These are phyloP conservation scores for Enteromius thamalakanensis DNA, from an alignment of 2,797 vertebrate species.

Conservation along the genomic window DNA sequence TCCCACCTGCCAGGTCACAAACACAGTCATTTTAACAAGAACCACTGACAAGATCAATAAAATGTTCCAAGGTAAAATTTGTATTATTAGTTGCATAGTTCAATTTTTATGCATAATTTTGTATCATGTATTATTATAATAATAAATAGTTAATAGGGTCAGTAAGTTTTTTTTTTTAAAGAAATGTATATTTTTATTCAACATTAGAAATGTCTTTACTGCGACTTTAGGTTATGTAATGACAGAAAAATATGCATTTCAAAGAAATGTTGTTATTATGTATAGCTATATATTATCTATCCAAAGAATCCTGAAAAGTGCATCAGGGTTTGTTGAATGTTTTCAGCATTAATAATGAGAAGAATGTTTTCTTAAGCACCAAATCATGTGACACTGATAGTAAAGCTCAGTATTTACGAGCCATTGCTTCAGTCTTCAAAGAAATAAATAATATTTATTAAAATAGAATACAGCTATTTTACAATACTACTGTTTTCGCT, in stretches of 20 bases:
- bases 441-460: neutral
- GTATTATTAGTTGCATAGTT: neutral
- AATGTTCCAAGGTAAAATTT: neutral
- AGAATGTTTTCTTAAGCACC: neutral
- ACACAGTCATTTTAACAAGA: constrained; percentile 26
- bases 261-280: neutral
- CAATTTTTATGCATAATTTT: neutral
- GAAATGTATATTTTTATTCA: neutral
- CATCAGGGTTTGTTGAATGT: neutral
- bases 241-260: neutral
- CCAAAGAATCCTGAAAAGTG: neutral
- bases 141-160: neutral
- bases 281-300: neutral
- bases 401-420: too few relatives aligned
- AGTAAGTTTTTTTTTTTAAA: neutral
- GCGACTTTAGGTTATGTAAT: too few relatives aligned
- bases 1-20: constrained; percentile 83
- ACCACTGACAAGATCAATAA: neutral
- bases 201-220: too few relatives aligned
- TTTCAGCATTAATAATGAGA: neutral
- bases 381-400: neutral
- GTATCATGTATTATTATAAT: neutral
- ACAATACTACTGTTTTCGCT: neutral
- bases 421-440: neutral
- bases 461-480: neutral